These are phyloP conservation scores for Tetanocera ferruginea DNA, from an alignment of 2,888 invertebrate species.

Conservation along the genomic window DNA sequence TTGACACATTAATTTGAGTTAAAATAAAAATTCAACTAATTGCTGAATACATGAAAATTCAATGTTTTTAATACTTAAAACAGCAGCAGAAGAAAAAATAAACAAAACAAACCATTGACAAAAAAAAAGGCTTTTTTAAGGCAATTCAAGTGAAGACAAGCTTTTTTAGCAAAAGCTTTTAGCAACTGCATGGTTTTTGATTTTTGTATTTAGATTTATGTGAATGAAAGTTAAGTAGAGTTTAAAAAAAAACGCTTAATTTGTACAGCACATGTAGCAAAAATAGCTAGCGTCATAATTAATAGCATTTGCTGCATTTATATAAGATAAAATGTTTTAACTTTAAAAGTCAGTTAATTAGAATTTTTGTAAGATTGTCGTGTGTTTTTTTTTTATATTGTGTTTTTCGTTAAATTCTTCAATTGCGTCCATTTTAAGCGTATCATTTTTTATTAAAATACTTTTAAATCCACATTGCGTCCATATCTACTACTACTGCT, in stretches of 20 bases:
- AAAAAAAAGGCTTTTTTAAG: background rate
- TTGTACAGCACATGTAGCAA: too few species aligned
- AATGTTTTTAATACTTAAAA: constrained; percentile 42
- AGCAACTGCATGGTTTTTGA: too few species aligned
- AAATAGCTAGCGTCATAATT: too few species aligned
- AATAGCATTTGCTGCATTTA: too few species aligned
- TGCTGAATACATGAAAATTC: constrained; percentile 43
- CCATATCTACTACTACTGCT: constrained; percentile 1
- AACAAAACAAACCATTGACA: background rate
- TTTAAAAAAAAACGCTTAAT: too few species aligned
- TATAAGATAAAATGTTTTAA: constrained; percentile 9
- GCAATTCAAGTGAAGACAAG: background rate
- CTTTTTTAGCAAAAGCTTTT: background rate
- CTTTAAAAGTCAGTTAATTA: background rate
- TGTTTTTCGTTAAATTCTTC: background rate
- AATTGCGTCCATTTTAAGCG: constrained; percentile 28
- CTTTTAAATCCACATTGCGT: constrained; percentile 17
- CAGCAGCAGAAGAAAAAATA: background rate
- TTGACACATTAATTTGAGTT: constrained; percentile 7
- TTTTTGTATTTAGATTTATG: too few species aligned
- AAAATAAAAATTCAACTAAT: constrained; percentile 32
- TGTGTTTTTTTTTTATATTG: constrained; percentile 1
- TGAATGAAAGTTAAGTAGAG: too few species aligned
- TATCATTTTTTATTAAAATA: background rate
- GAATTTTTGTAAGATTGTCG: constrained; percentile 1